Evolutionary conservation across 1,140 invertebrate species (phyloP).

Genomic region (Cepaea nemoralis): DNA sequence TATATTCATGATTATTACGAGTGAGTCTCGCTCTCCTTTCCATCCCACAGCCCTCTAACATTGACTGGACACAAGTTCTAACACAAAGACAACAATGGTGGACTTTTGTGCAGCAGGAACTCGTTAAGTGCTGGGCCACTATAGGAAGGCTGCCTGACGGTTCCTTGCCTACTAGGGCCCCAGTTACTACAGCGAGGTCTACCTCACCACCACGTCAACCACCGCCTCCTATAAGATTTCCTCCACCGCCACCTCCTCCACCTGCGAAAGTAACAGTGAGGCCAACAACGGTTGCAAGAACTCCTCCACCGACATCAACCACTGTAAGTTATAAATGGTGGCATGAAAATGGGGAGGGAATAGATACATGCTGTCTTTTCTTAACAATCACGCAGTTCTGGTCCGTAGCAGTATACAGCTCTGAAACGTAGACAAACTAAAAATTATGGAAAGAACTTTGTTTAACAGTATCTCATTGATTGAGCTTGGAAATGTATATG

Average conservation of each 20-base stretch:
- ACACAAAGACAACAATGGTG: constrained; percentile 27
- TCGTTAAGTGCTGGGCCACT: constrained; percentile 8
- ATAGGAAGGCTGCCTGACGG: constrained; percentile 24
- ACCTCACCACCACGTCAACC: constrained; percentile 5
- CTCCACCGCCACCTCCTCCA: neutral
- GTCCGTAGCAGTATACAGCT: too few relatives aligned
- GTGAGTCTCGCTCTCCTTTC: too few relatives aligned
- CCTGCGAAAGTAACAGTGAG: neutral
- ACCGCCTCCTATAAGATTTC: neutral
- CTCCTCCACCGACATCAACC: neutral
- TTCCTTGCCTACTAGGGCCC: neutral
- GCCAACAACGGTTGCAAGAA: neutral
- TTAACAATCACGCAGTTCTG: too few relatives aligned
- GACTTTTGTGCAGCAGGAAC: neutral
- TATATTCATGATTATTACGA: too few relatives aligned
- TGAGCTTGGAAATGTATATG: too few relatives aligned
- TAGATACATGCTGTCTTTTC: too few relatives aligned
- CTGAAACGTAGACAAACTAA: too few relatives aligned
- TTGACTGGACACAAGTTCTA: constrained; percentile 14
- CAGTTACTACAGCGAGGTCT: neutral
- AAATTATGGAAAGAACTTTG: too few relatives aligned
- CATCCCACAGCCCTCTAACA: neutral
- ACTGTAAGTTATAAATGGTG: constrained; percentile 6
- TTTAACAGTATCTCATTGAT: too few relatives aligned
- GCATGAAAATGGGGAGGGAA: too few relatives aligned